phyloP scores from a whole-genome alignment of 2,797 vertebrate species.

The Bradypodion ventrale region DNA sequence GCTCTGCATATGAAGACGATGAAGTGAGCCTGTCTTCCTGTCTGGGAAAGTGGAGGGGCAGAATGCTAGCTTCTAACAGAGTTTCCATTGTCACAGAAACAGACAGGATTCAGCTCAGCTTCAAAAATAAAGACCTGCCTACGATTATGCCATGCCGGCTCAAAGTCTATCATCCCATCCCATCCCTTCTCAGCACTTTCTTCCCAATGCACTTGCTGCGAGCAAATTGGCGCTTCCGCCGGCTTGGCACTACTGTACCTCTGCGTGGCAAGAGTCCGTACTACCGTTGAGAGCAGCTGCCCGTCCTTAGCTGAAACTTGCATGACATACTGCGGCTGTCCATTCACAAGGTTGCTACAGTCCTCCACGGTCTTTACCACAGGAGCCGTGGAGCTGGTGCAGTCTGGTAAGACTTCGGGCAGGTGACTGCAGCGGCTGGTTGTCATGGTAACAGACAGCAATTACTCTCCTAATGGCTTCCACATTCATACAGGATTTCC shows the following conservation, averaged over 20 bases:
- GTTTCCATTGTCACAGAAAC: background rate
- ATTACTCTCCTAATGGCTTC: slow-evolving; percentile 75
- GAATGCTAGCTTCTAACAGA: background rate
- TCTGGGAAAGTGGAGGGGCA: background rate
- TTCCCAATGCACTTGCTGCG: slow-evolving; percentile 31
- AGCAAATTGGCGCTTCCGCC: slow-evolving; percentile 29
- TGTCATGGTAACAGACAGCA: slow-evolving; percentile 80
- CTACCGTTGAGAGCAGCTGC: slow-evolving; percentile 79
- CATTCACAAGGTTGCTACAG: slow-evolving; percentile 66
- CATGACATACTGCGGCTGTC: slow-evolving; percentile 82
- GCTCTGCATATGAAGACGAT: background rate
- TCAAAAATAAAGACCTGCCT: background rate
- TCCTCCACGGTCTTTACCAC: slow-evolving; percentile 77
- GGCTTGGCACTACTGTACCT: slow-evolving; percentile 73
- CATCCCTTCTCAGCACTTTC: slow-evolving; percentile 23
- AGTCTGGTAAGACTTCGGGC: slow-evolving; percentile 79
- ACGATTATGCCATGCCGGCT: slow-evolving; percentile 47
- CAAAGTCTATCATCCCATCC: slow-evolving; percentile 31
- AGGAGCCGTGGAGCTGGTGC: slow-evolving; percentile 63
- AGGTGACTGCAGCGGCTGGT: slow-evolving; percentile 80
- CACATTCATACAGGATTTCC: slow-evolving; percentile 74
- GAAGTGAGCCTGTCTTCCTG: background rate
- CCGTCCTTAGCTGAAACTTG: slow-evolving; percentile 82
- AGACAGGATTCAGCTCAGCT: background rate
- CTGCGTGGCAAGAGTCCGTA: slow-evolving; percentile 77